Conservation (phyloP, 2,888 invertebrate species). For the Polyploca ridens region DNA sequence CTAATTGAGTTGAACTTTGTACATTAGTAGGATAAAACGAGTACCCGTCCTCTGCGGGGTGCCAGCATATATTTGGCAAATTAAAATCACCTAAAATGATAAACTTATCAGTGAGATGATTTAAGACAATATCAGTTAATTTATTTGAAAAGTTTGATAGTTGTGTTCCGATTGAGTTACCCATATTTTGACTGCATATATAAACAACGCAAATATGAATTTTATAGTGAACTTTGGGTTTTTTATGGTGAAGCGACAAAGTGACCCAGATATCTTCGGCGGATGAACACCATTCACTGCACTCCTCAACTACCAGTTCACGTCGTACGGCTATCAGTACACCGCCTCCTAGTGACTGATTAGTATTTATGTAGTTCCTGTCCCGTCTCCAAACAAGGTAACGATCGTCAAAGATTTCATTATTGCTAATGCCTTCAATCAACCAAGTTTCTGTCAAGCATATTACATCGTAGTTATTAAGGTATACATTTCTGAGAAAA, state of each 20-base stretch:
- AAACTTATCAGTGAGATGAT: slow-evolving; percentile 11
- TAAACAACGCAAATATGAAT: slow-evolving; percentile 5
- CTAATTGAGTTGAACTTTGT: no score
- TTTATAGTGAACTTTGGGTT: slow-evolving; percentile 3
- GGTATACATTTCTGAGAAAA: slow-evolving; percentile 3
- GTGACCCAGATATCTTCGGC: no score
- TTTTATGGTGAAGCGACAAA: no score
- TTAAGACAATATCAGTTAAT: slow-evolving; percentile 6
- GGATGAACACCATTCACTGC: no score
- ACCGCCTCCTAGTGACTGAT: slow-evolving; percentile 18
- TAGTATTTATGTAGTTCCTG: slow-evolving; percentile 9
- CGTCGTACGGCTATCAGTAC: slow-evolving; percentile 15
- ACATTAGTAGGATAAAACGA: no score
- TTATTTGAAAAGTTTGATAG: slow-evolving; percentile 12
- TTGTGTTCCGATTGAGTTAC: slow-evolving; percentile 13
- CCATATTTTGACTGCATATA: slow-evolving; percentile 13
- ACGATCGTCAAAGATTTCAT: slow-evolving; percentile 11
- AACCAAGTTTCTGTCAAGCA: slow-evolving; percentile 14
- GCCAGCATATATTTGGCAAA: not conserved
- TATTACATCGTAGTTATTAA: slow-evolving; percentile 13
- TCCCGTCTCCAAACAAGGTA: slow-evolving; percentile 16
- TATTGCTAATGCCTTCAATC: not conserved
- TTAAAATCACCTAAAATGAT: slow-evolving; percentile 14
- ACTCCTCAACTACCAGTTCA: slow-evolving; percentile 10
- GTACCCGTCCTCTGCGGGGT: no score